Percentiles rank a stretch among this genome's conserved stretches.
Conservation (phyloP, 2,888 invertebrate genomes). For the Xestia rhomboidea region DNA sequence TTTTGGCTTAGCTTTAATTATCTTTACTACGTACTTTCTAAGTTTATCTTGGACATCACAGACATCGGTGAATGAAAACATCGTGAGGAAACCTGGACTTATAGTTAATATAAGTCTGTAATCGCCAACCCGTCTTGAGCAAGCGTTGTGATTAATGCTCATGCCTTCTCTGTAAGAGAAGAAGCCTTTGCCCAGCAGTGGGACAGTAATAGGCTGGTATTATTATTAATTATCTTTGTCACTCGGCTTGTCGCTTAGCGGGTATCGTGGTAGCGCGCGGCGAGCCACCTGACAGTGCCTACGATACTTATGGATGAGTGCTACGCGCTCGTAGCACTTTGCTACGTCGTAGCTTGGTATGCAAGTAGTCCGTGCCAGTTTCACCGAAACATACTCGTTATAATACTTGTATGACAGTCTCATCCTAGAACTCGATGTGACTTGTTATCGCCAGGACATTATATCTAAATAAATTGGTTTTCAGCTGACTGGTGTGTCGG, state of each 20-base stretch:
- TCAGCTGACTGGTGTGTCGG: constrained; percentile 86
- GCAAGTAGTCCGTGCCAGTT: not conserved
- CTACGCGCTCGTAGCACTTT: constrained; percentile 22
- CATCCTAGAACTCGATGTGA: not conserved
- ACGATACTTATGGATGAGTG: not conserved
- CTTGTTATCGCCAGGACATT: not conserved
- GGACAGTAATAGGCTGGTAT: too few relatives aligned
- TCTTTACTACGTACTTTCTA: not conserved
- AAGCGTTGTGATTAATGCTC: too few relatives aligned
- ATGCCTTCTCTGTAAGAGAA: too few relatives aligned
- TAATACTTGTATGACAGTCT: not conserved
- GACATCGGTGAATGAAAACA: too few relatives aligned
- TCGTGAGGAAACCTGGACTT: too few relatives aligned
- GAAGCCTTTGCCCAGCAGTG: too few relatives aligned
- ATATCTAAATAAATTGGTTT: constrained; percentile 30
- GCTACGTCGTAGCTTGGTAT: constrained; percentile 36
- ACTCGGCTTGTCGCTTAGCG: not conserved
- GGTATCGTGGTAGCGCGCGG: not conserved
- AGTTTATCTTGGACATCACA: too few relatives aligned
- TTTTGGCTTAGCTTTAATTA: too few relatives aligned
- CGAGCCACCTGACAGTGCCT: not conserved
- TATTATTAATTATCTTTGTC: not conserved
- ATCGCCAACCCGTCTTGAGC: too few relatives aligned
- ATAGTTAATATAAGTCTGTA: too few relatives aligned
- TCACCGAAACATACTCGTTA: not conserved